Base-by-base conservation (phyloP, 2,113 vertebrate genomes). In the Axis porcinus region DNA sequence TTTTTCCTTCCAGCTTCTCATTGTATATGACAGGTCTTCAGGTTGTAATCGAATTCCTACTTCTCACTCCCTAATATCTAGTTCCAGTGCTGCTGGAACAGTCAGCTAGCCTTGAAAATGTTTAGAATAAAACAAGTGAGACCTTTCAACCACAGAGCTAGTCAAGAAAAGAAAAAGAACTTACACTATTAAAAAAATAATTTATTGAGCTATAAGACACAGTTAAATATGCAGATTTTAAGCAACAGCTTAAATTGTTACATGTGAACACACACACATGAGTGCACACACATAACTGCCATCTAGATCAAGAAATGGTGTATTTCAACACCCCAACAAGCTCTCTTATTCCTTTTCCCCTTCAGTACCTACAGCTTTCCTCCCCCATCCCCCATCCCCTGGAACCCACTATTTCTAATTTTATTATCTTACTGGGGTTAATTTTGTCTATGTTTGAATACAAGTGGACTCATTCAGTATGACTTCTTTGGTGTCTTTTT, bases 251-350 rank as follows among this genome's bases (percentile, higher is more conserved):
- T 21, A 30, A 52, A 7, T 16, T 47, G 97, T 93, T 40, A 40
- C 47, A n/a, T 14, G 5, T 27, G 52, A 17, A 33, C 40, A 11
- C 6, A n/a, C 19, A 60, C 55, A 28, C 47, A 10, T 6, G 9
- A 40, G 6, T 50, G 3, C 7, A 85, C 33, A 55, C 55, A 54
- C 15, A 3, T 43, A 64, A 5, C n/a, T 70, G 28, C 0, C 17
- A 2, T 79, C 40, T 43, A 54, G 13, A 30, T 58, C 10, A 57
- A 55, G 47, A 45, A 33, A 1, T 3, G 5, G 7, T 40, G 1
- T 2, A 9, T 57, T 83, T 55, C 27, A 57, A 0, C 21, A 47
- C 28, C 13, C 30, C 1, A 0, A 0, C 16, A 67, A 40, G 23
- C 47, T 57, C 14, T 43, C 6, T 43, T 1, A 3, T 28, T 52